Evolutionary conservation across 2,797 vertebrate species (phyloP).

Genomic region (Lacerta agilis): DNA sequence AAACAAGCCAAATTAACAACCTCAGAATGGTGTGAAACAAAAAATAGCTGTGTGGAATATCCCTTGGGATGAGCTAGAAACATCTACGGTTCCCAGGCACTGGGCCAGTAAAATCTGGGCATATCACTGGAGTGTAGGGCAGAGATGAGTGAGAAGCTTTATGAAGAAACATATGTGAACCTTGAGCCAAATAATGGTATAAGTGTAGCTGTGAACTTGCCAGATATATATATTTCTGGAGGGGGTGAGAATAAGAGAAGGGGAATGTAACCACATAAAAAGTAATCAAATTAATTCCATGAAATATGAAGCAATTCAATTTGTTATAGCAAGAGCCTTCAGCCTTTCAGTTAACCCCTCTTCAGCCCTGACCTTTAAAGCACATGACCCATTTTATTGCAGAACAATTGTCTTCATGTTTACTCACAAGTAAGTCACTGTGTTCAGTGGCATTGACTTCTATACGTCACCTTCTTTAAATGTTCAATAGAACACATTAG

Average conservation of each 20-base stretch:
- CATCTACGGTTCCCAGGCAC: conserved; percentile 42
- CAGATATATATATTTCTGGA: too few relatives aligned
- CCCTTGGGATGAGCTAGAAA: conserved; percentile 55
- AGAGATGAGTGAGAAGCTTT: conserved; percentile 29
- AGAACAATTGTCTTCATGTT: neutral
- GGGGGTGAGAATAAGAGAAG: neutral
- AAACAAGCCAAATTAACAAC: conserved; percentile 56
- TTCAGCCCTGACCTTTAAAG: neutral
- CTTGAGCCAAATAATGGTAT: conserved; percentile 52
- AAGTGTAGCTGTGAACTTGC: neutral
- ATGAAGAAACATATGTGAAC: conserved; percentile 41
- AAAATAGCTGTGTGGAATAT: conserved; percentile 39
- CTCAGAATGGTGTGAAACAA: conserved; percentile 38
- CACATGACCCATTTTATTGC: too few relatives aligned
- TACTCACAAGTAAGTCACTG: neutral
- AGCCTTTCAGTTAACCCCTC: neutral
- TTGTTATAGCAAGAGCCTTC: neutral
- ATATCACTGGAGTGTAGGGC: conserved; percentile 27
- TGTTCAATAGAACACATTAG: neutral
- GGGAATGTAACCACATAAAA: neutral
- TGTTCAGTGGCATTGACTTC: neutral
- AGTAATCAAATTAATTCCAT: conserved; percentile 1
- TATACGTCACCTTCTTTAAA: too few relatives aligned
- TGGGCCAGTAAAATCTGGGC: conserved; percentile 43
- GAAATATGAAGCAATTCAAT: neutral